A percentile compares a stretch with the other conserved stretches of the same genome.
phyloP scores from a whole-genome alignment of 1,140 invertebrate species.

The Conopomorpha cramerella region DNA sequence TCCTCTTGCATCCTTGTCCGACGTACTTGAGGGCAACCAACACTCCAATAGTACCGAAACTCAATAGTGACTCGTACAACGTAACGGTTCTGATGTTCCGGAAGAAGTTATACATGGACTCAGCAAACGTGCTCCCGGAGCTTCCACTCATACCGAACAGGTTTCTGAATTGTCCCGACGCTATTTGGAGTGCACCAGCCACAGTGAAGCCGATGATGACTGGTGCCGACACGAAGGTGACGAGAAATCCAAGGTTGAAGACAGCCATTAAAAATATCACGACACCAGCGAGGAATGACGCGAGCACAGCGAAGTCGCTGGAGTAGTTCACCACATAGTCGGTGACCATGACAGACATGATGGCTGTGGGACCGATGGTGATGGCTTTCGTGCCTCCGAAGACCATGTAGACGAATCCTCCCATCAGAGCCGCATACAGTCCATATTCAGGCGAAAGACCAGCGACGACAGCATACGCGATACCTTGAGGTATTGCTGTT shows the following conservation, averaged over 20 bases:
- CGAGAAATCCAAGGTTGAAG: constrained; percentile 83
- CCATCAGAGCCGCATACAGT: constrained; percentile 84
- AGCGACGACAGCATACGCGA: constrained; percentile 82
- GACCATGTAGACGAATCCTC: constrained; percentile 82
- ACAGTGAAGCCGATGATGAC: constrained; percentile 90
- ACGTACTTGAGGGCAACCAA: constrained; percentile 62
- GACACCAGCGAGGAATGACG: constrained; percentile 78
- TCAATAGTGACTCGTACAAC: constrained; percentile 62
- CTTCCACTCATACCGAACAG: constrained; percentile 64
- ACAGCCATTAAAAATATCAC: constrained; percentile 77
- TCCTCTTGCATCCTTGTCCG: constrained; percentile 30
- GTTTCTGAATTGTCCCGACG: constrained; percentile 78
- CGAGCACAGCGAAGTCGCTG: constrained; percentile 76
- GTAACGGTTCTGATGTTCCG: constrained; percentile 46
- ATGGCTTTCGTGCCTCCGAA: constrained; percentile 87
- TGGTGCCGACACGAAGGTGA: constrained; percentile 88
- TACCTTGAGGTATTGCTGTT: constrained; percentile 84
- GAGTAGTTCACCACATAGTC: constrained; percentile 67
- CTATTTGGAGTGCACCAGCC: constrained; percentile 88
- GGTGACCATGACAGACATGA: constrained; percentile 76
- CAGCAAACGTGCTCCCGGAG: constrained; percentile 26
- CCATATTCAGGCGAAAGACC: constrained; percentile 73
- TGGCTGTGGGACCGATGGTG: constrained; percentile 84
- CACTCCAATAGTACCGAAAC: constrained; percentile 61
- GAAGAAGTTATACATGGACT: constrained; percentile 30